Evolutionary conservation across 1,140 invertebrate species (phyloP), one percentile per base, ranked within the genome.

Genomic region (Bombus superbus): DNA sequence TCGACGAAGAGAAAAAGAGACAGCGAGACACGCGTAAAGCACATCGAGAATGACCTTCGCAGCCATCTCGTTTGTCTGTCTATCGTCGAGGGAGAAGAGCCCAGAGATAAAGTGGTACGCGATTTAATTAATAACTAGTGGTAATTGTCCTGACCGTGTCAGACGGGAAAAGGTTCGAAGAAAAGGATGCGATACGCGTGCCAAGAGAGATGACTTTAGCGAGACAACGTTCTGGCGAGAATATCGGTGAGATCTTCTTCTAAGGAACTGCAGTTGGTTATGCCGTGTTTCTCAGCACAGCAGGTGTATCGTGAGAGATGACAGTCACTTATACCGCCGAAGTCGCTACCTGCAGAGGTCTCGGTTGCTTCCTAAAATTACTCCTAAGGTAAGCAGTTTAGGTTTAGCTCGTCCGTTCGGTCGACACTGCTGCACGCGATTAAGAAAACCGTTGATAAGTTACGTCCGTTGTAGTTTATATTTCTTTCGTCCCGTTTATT

Each of bases 301-400:
- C 69, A 64, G 57, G 47, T 64, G 42, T 35, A 64, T 28, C 18
- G 44, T 69, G 64, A 90, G 72, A 90, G 66, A 98, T 98, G 98
- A 98, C 98, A 86, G 97, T 98, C 35, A 97, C 97, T 1, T 98
- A 98, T 89, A 98, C 98, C 73, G 97, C 97, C 38, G 97, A 98
- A 96, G 98, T 98, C 86, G 98, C 98, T 76, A 98, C 98, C 83
- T 98, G 97, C 92, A 96, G 96, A 82, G 97, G 97, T 77, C 97
- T 98, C 93, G 98, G 98, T 85, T 98, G 97, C 92, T 98, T 98
- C 94, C 95, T 98, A 87, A 98, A 98, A 95, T 96, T 98, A 92
- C 95, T 98, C 22, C 95, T 97, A 86, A 97, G 97, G 97, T 98
- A 96, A 92, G 59, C 66, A 10, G 0, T 81, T 74, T 44, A 3